phyloP scores from a whole-genome alignment of 2,888 invertebrate species.

The Didymodactylos carnosus region DNA sequence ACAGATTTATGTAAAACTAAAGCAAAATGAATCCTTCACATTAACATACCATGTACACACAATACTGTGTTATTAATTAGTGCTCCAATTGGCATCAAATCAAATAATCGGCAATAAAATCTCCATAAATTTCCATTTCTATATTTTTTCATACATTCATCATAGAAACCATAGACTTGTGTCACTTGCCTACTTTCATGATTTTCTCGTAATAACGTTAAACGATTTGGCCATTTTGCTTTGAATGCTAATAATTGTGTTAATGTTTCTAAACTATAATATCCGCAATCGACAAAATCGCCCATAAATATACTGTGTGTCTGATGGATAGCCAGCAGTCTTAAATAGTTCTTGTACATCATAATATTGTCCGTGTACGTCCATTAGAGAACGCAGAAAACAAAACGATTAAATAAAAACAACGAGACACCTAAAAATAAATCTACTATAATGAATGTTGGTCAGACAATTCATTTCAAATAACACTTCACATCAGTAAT shows the following conservation, averaged over 20 bases:
- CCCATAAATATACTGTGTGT: constrained; percentile 75
- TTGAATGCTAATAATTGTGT: constrained; percentile 72
- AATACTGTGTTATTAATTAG: constrained; percentile 87
- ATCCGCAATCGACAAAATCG: constrained; percentile 45
- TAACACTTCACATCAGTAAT: no score
- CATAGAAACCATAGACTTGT: constrained; percentile 94
- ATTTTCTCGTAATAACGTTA: constrained; percentile 80
- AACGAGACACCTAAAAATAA: no score
- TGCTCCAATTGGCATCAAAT: constrained; percentile 85
- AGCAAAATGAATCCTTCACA: neutral
- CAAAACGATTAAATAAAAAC: no score
- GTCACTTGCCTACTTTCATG: constrained; percentile 97
- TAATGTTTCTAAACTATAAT: constrained; percentile 82
- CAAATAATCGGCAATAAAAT: constrained; percentile 91
- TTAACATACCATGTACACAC: constrained; percentile 71
- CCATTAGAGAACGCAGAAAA: no score
- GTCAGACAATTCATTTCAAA: no score
- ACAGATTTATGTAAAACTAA: no score
- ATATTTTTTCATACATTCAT: constrained; percentile 96
- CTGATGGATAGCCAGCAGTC: constrained; percentile 53
- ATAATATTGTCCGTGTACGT: constrained; percentile 97
- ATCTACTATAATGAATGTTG: no score
- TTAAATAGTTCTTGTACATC: constrained; percentile 80
- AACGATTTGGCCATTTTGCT: constrained; percentile 67
- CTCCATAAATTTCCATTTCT: constrained; percentile 97